A percentile compares a stretch with the other conserved stretches of the same genome.
Conservation (phyloP, 1,140 invertebrate genomes). For the Elysia chlorotica region DNA sequence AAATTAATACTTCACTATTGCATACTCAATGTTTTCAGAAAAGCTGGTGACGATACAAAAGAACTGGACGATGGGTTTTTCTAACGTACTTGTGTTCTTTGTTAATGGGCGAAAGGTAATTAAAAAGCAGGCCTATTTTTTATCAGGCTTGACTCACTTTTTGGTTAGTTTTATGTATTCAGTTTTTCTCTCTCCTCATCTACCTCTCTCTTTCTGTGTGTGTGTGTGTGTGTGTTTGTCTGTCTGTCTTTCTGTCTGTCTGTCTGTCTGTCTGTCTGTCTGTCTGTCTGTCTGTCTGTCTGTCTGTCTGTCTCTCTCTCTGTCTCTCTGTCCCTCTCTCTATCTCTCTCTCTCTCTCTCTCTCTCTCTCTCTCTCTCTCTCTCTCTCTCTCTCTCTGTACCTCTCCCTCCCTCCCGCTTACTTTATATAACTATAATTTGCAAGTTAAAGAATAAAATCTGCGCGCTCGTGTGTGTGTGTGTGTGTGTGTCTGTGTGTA, state of each 20-base stretch:
- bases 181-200: background rate
- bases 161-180: background rate
- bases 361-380: too few relatives aligned
- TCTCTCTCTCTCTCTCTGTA: too few relatives aligned
- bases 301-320: too few relatives aligned
- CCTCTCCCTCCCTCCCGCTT: too few relatives aligned
- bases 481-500: too few relatives aligned
- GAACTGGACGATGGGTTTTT: slow-evolving; percentile 2
- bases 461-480: too few relatives aligned
- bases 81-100: slow-evolving; percentile 37
- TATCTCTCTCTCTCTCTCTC: too few relatives aligned
- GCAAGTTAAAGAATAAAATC: too few relatives aligned
- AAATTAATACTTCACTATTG: background rate
- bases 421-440: too few relatives aligned
- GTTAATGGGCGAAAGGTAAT: slow-evolving; percentile 48
- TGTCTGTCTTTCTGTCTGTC: background rate
- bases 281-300: too few relatives aligned
- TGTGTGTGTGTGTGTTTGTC: background rate
- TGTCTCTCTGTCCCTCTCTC: too few relatives aligned
- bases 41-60: background rate
- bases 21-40: background rate
- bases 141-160: background rate
- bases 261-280: too few relatives aligned
- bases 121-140: slow-evolving; percentile 1
- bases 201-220: background rate